phyloP scores from a whole-genome alignment of 1,140 invertebrate genomes.

The Euwallacea similis region DNA sequence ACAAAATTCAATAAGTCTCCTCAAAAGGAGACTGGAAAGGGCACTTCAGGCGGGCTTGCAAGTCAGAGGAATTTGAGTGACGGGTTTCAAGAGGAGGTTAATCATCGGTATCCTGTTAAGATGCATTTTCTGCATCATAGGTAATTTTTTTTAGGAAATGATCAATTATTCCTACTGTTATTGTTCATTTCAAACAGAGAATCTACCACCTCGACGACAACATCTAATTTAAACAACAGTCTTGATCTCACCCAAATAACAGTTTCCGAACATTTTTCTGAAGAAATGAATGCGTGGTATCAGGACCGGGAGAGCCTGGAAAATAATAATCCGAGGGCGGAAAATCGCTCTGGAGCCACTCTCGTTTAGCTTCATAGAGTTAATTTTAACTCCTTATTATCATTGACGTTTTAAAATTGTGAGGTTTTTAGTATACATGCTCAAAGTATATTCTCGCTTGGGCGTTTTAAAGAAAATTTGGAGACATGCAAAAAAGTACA shows the following conservation, averaged over 20 bases:
- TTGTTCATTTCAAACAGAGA: not conserved
- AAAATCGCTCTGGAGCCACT: constrained; percentile 48
- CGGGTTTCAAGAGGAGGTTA: constrained; percentile 36
- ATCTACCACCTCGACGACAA: not conserved
- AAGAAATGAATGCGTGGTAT: constrained; percentile 52
- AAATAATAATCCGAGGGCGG: constrained; percentile 39
- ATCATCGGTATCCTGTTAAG: constrained; percentile 17
- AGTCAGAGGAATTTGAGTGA: constrained; percentile 40
- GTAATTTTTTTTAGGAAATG: constrained; percentile 5
- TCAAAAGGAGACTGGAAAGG: constrained; percentile 31
- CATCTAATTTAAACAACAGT: constrained; percentile 42
- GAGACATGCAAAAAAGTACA: constrained; percentile 14
- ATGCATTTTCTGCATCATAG: constrained; percentile 21
- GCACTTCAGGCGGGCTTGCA: not conserved
- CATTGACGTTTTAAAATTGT: too few relatives aligned
- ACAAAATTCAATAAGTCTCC: constrained; percentile 68
- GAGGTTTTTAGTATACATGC: too few relatives aligned
- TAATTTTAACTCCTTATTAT: too few relatives aligned
- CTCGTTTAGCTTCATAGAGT: constrained; percentile 43
- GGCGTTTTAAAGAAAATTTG: too few relatives aligned
- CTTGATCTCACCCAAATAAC: constrained; percentile 45
- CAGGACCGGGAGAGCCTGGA: constrained; percentile 47
- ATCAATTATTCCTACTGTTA: not conserved
- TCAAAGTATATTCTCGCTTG: too few relatives aligned
- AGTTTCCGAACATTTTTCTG: constrained; percentile 48